A percentile compares a stretch with the other conserved stretches of the same genome.
Conservation (phyloP, 2,797 vertebrate genomes). For the Bradypodion pumilum region DNA sequence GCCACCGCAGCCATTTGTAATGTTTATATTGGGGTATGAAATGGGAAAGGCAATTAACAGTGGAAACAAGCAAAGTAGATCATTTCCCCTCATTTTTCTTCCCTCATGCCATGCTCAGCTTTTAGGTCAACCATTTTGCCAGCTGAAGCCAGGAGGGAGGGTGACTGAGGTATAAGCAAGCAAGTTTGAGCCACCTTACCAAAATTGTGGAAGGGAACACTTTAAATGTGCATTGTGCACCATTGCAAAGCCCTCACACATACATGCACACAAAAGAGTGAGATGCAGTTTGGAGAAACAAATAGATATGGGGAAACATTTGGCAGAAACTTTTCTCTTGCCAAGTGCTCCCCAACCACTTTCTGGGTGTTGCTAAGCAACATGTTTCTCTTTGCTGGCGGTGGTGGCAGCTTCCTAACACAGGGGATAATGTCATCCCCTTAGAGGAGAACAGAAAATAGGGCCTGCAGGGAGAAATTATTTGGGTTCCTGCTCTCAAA, state of each 20-base stretch:
- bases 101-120: background rate
- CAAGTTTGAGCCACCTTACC: background rate
- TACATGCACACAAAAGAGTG: background rate
- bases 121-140: background rate
- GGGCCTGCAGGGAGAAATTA: background rate
- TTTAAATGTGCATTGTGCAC: background rate
- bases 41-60: background rate
- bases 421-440: background rate
- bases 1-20: no score
- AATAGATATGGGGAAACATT: background rate
- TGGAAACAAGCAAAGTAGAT: no score
- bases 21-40: no score
- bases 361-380: constrained; percentile 1
- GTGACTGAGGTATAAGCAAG: background rate
- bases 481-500: background rate
- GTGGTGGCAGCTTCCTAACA: background rate
- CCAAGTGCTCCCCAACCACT: background rate
- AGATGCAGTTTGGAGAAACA: background rate
- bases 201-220: background rate
- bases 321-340: background rate
- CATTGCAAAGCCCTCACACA: background rate
- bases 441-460: background rate
- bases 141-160: background rate
- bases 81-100: background rate
- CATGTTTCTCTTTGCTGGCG: background rate